Percentiles rank a stretch among this genome's conserved stretches.
phyloP scores from a whole-genome alignment of 2,888 invertebrate genomes.

The Tanytarsus gracilentus region DNA sequence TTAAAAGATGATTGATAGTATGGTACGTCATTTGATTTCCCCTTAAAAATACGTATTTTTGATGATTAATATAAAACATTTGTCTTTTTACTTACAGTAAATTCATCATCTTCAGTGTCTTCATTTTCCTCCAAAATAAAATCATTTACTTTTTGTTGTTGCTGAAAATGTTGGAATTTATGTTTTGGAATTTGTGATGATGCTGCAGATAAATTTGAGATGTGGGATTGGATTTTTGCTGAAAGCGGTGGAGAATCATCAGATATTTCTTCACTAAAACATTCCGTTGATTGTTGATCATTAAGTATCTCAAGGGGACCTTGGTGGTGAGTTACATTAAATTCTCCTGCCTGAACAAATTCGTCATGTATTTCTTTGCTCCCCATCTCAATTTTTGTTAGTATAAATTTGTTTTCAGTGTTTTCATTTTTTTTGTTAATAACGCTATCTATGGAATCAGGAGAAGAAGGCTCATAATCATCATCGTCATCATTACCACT shows the following conservation, averaged over 20 bases:
- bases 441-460: constrained; percentile 78
- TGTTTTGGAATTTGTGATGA: not conserved
- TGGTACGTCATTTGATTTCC: no score
- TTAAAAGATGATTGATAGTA: no score
- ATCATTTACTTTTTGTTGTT: constrained; percentile 25
- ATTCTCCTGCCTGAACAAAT: constrained; percentile 57
- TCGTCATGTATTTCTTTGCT: constrained; percentile 35
- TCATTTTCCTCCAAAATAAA: constrained; percentile 25
- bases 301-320: constrained; percentile 60
- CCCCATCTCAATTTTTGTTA: no score
- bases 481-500: constrained; percentile 42
- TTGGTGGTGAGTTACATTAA: constrained; percentile 56
- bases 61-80: no score
- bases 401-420: no score
- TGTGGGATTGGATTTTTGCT: constrained; percentile 27
- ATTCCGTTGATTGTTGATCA: constrained; percentile 46
- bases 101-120: constrained; percentile 15
- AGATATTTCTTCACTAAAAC: no score
- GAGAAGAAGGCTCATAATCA: constrained; percentile 63
- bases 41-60: no score
- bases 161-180: no score
- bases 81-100: no score
- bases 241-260: constrained; percentile 27
- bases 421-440: constrained; percentile 47
- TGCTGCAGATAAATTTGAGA: no score